A percentile compares a stretch with the other conserved stretches of the same genome.
Evolutionary conservation across 2,797 vertebrate species (phyloP).

Genomic region (Artibeus lituratus): DNA sequence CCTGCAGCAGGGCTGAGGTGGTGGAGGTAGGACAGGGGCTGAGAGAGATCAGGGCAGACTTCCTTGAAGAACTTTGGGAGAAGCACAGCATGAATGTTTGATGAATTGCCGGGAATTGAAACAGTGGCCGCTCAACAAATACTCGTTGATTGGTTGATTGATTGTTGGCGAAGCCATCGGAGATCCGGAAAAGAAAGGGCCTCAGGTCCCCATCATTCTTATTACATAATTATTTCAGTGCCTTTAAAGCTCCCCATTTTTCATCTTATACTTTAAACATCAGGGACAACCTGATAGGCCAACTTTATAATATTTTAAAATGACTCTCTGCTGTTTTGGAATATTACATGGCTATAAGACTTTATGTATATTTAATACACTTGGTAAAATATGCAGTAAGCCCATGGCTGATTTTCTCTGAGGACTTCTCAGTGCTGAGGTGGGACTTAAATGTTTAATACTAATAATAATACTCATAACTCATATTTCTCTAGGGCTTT

Average conservation of each 20-base stretch:
- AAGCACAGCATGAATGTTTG: background rate
- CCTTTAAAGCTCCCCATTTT: constrained; percentile 70
- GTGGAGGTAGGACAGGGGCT: background rate
- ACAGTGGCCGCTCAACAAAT: constrained; percentile 63
- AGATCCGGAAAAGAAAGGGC: constrained; percentile 50
- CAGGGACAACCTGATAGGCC: constrained; percentile 65
- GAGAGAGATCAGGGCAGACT: background rate
- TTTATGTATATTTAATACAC: constrained; percentile 76
- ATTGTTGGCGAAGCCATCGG: constrained; percentile 55
- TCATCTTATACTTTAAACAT: constrained; percentile 72
- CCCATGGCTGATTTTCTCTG: constrained; percentile 71
- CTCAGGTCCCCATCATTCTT: constrained; percentile 61
- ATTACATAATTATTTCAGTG: constrained; percentile 68
- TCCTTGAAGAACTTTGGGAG: background rate
- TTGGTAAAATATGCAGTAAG: constrained; percentile 73
- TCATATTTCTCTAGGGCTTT: constrained; percentile 59
- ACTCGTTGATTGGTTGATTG: constrained; percentile 65
- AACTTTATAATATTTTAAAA: constrained; percentile 74
- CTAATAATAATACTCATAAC: constrained; percentile 68
- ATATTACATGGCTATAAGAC: constrained; percentile 66
- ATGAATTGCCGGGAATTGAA: constrained; percentile 50
- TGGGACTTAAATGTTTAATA: constrained; percentile 76
- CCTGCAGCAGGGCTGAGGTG: background rate
- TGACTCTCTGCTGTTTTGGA: constrained; percentile 63
- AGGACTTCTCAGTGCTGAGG: constrained; percentile 60